phyloP scores from a whole-genome alignment of 2,888 invertebrate genomes.

The Petrolisthes cinctipes region DNA sequence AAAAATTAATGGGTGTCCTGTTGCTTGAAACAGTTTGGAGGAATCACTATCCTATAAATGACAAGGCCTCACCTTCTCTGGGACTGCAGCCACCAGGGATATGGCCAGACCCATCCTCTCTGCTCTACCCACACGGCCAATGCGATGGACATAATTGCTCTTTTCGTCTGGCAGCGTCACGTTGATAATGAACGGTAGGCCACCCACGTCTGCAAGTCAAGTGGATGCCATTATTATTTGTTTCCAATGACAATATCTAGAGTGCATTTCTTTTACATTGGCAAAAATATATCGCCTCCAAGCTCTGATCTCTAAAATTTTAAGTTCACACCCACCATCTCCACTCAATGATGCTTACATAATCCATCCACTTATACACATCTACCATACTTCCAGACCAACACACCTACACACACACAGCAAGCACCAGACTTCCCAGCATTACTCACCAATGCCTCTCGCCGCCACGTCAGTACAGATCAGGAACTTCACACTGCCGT shows the following conservation, averaged over 20 bases:
- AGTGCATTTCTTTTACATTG: no score
- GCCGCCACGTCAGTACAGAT: slow-evolving; percentile 99
- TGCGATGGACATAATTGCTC: slow-evolving; percentile 98
- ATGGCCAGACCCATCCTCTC: slow-evolving; percentile 99
- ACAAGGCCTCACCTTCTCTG: slow-evolving; percentile 80
- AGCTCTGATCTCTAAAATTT: no score
- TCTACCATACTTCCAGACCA: no score
- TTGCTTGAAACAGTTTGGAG: no score
- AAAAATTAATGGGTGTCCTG: no score
- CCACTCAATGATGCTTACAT: no score
- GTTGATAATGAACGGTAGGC: slow-evolving; percentile 96
- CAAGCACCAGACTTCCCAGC: no score
- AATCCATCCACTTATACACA: no score
- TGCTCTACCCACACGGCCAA: slow-evolving; percentile 98
- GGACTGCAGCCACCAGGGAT: slow-evolving; percentile 91
- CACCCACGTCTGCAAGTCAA: slow-evolving; percentile 80
- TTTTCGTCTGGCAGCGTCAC: slow-evolving; percentile 99
- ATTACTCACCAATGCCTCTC: slow-evolving; percentile 80
- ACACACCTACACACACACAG: no score
- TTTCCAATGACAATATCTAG: neutral
- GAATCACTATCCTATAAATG: neutral
- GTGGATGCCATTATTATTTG: neutral
- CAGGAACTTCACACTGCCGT: slow-evolving; percentile 83
- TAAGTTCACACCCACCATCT: no score
- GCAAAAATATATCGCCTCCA: no score